Percentiles rank a stretch among this genome's conserved stretches.
Evolutionary conservation across 2,888 invertebrate species (phyloP).

Genomic region (Microctonus hyperodae): DNA sequence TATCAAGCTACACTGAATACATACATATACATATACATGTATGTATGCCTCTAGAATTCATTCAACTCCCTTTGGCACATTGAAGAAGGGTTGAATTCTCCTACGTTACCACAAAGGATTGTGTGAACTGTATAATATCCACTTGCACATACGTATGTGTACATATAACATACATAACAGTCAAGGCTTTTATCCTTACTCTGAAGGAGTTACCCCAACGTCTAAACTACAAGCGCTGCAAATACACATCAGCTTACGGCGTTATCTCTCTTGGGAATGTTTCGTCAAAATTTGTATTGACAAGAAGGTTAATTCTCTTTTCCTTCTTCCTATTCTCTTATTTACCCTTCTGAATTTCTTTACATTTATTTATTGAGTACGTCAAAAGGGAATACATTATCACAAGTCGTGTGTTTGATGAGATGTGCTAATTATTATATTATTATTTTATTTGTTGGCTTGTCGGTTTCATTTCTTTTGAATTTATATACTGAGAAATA

Average conservation of each 20-base stretch:
- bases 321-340: background rate
- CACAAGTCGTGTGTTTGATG: slow-evolving; percentile 54
- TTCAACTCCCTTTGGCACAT: background rate
- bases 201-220: background rate
- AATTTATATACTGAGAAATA: background rate
- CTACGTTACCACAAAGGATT: background rate
- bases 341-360: too few species aligned
- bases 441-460: background rate
- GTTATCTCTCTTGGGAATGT: slow-evolving; percentile 10
- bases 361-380: slow-evolving; percentile 4
- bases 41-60: too few species aligned
- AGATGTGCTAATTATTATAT: slow-evolving; percentile 51
- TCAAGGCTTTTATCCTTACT: background rate
- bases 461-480: background rate
- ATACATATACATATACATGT: background rate
- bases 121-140: slow-evolving; percentile 2
- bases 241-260: slow-evolving; percentile 13
- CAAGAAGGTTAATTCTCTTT: background rate
- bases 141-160: too few species aligned
- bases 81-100: slow-evolving; percentile 1
- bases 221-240: background rate
- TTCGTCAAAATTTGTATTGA: slow-evolving; percentile 16
- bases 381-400: slow-evolving; percentile 45
- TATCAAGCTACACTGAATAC: background rate
- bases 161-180: background rate